Conservation (phyloP, 2,888 invertebrate species). For the Muschampia plurimacula region DNA sequence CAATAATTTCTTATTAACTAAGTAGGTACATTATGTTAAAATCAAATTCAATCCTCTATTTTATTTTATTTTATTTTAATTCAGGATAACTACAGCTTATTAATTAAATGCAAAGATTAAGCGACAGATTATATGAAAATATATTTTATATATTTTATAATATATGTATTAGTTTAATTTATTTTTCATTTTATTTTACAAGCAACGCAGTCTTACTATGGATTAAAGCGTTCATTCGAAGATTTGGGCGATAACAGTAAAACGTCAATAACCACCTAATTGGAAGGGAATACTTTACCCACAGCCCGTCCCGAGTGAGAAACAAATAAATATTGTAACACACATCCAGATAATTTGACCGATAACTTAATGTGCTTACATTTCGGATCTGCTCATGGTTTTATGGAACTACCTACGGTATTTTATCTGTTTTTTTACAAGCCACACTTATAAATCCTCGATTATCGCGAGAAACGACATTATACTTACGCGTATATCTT, state of each 20-base stretch:
- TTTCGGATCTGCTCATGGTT: constrained; percentile 84
- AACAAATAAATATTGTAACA: constrained; percentile 85
- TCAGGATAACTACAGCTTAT: too few species aligned
- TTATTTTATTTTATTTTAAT: too few species aligned
- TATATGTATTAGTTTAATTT: too few species aligned
- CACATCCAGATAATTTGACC: constrained; percentile 78
- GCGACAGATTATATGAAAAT: too few species aligned
- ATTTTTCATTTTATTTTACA: too few species aligned
- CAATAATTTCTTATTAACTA: constrained; percentile 31
- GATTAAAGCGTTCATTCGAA: constrained; percentile 70
- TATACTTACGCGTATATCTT: constrained; percentile 37
- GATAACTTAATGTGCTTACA: constrained; percentile 86
- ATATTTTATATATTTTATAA: too few species aligned
- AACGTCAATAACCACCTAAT: constrained; percentile 86
- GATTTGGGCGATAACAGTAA: constrained; percentile 82
- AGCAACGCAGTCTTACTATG: constrained; percentile 57
- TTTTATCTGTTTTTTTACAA: constrained; percentile 52
- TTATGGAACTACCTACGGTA: constrained; percentile 81
- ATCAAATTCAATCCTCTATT: too few species aligned
- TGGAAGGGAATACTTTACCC: constrained; percentile 80
- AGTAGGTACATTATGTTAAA: not conserved
- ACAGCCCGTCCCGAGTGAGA: constrained; percentile 75
- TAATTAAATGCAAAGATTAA: too few species aligned
- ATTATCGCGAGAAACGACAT: constrained; percentile 46
- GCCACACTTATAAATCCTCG: constrained; percentile 48